phyloP scores from a whole-genome alignment of 2,888 invertebrate species.

The Tachina lurida region DNA sequence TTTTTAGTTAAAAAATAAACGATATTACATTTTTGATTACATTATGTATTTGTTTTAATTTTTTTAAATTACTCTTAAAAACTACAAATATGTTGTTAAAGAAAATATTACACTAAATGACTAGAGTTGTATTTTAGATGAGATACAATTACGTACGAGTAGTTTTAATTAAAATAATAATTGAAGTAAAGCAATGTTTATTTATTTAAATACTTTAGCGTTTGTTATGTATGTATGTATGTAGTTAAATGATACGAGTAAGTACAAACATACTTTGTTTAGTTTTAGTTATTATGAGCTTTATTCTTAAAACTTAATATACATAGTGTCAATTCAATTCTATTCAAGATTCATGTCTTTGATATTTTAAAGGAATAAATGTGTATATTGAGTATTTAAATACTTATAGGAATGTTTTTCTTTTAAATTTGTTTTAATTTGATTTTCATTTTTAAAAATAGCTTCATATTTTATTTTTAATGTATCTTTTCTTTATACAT shows the following conservation, averaged over 20 bases:
- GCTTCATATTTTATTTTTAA: not conserved
- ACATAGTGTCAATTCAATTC: slow-evolving; percentile 22
- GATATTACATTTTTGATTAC: not conserved
- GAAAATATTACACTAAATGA: slow-evolving; percentile 37
- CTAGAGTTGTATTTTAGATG: slow-evolving; percentile 33
- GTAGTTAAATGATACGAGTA: not conserved
- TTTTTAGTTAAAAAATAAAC: not conserved
- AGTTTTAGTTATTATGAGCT: slow-evolving; percentile 4
- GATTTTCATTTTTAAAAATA: slow-evolving; percentile 18
- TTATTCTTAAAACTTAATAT: slow-evolving; percentile 12
- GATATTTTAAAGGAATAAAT: slow-evolving; percentile 57
- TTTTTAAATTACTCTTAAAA: slow-evolving; percentile 36
- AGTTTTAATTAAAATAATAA: slow-evolving; percentile 16
- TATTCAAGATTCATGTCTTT: slow-evolving; percentile 16
- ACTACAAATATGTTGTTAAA: slow-evolving; percentile 32
- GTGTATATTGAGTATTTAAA: slow-evolving; percentile 58
- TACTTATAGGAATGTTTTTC: slow-evolving; percentile 59
- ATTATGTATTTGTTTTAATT: no score
- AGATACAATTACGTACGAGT: slow-evolving; percentile 1
- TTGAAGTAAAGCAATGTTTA: slow-evolving; percentile 10
- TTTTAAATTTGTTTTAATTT: slow-evolving; percentile 31
- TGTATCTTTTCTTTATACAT: not conserved
- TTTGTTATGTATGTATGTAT: not conserved
- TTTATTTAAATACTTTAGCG: slow-evolving; percentile 15
- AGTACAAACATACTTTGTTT: slow-evolving; percentile 12